phyloP scores from a whole-genome alignment of 2,113 vertebrate genomes.

The Merops nubicus region DNA sequence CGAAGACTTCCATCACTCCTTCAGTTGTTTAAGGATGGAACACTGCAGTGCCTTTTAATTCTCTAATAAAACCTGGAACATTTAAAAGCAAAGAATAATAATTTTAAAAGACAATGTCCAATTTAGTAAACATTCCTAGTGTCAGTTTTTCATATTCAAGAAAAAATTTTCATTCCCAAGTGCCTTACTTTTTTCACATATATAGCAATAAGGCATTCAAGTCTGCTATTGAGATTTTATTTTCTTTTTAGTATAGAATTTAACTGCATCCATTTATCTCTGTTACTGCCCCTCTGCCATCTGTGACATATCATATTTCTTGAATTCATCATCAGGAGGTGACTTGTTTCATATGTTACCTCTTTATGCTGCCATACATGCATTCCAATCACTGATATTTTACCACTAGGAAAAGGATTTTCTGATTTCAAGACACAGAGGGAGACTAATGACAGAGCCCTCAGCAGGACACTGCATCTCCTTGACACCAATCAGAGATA shows the following conservation, averaged over 20 bases:
- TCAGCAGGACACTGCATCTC: constrained; percentile 45
- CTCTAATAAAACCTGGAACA: not conserved
- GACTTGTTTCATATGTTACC: not conserved
- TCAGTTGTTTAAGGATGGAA: not conserved
- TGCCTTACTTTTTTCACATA: not conserved
- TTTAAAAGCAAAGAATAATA: not conserved
- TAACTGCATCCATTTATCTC: constrained; percentile 1
- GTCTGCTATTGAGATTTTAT: not conserved
- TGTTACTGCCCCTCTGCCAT: not conserved
- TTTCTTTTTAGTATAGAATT: not conserved
- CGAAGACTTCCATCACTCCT: not conserved
- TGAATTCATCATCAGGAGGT: not conserved
- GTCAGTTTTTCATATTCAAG: not conserved
- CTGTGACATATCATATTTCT: not conserved
- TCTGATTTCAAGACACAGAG: constrained; percentile 23
- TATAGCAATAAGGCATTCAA: not conserved
- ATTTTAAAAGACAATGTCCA: not conserved
- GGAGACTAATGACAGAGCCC: constrained; percentile 36
- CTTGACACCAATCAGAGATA: constrained; percentile 48
- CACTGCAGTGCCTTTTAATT: not conserved
- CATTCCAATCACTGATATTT: constrained; percentile 27
- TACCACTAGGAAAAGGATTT: constrained; percentile 6
- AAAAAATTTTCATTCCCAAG: not conserved
- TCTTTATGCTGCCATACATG: not conserved
- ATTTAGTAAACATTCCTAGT: not conserved